Conservation (phyloP, 1,140 invertebrate genomes). For the Onthophagus taurus region DNA sequence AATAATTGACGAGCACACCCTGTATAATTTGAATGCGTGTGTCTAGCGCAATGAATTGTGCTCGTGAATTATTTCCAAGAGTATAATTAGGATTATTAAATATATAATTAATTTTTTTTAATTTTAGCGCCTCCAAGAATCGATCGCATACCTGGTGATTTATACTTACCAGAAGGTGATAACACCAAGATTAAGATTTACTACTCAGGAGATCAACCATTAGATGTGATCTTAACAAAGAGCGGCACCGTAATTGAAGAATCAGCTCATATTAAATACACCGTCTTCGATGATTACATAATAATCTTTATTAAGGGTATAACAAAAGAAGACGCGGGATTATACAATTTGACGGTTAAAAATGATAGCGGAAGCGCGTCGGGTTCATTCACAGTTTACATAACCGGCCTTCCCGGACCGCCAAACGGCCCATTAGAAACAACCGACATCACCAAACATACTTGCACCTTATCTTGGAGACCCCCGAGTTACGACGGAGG, state of each 20-base stretch:
- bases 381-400: constrained; percentile 74
- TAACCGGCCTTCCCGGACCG: constrained; percentile 87
- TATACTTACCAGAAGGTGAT: constrained; percentile 85
- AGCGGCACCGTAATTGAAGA: constrained; percentile 71
- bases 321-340: constrained; percentile 72
- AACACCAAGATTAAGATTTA: constrained; percentile 93
- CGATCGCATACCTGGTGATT: constrained; percentile 79
- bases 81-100: no score
- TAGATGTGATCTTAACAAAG: constrained; percentile 73
- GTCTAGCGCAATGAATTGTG: no score
- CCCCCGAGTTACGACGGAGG: constrained; percentile 89
- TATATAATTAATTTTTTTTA: constrained; percentile 17
- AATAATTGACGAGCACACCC: no score
- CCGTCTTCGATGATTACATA: constrained; percentile 91
- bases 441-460: constrained; percentile 78
- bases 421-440: constrained; percentile 89
- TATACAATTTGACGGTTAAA: constrained; percentile 75
- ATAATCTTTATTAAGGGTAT: constrained; percentile 88
- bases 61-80: no score
- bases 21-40: no score
- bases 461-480: constrained; percentile 81
- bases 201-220: constrained; percentile 86
- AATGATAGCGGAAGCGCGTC: constrained; percentile 85
- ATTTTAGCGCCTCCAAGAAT: constrained; percentile 80
- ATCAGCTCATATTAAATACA: constrained; percentile 78